Percentiles rank a stretch among this genome's conserved stretches.
Conservation (phyloP, 2,888 invertebrate genomes). For the Rosalia funebris region DNA sequence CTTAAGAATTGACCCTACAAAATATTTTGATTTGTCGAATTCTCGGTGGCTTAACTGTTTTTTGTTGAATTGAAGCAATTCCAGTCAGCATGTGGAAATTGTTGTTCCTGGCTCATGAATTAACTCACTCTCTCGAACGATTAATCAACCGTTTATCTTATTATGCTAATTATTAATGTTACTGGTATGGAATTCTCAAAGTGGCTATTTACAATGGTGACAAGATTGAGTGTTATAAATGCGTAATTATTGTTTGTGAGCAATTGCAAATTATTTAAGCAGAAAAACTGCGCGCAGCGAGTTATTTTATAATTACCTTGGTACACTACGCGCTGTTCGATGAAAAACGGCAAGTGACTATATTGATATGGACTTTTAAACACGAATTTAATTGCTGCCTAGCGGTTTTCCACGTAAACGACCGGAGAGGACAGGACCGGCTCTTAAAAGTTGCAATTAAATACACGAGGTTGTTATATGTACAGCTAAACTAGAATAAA, state of each 20-base stretch:
- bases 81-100: too few relatives aligned
- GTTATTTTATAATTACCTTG: constrained; percentile 20
- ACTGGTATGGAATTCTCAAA: constrained; percentile 32
- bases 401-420: not conserved
- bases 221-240: constrained; percentile 41
- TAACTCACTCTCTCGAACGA: constrained; percentile 34
- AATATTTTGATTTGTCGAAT: too few relatives aligned
- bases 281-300: constrained; percentile 7
- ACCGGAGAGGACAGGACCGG: not conserved
- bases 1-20: too few relatives aligned
- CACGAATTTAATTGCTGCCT: not conserved
- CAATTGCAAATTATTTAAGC: constrained; percentile 32
- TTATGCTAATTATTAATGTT: constrained; percentile 42
- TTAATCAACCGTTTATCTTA: constrained; percentile 40
- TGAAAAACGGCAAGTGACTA: constrained; percentile 4
- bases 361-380: not conserved
- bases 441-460: too few relatives aligned
- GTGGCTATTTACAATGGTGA: constrained; percentile 36
- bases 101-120: constrained; percentile 33
- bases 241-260: constrained; percentile 39
- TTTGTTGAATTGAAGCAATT: too few relatives aligned
- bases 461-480: too few relatives aligned
- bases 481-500: too few relatives aligned
- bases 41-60: too few relatives aligned
- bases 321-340: constrained; percentile 9